Evolutionary conservation across 2,797 vertebrate genomes (phyloP).

Genomic region (Danio tinwini): DNA sequence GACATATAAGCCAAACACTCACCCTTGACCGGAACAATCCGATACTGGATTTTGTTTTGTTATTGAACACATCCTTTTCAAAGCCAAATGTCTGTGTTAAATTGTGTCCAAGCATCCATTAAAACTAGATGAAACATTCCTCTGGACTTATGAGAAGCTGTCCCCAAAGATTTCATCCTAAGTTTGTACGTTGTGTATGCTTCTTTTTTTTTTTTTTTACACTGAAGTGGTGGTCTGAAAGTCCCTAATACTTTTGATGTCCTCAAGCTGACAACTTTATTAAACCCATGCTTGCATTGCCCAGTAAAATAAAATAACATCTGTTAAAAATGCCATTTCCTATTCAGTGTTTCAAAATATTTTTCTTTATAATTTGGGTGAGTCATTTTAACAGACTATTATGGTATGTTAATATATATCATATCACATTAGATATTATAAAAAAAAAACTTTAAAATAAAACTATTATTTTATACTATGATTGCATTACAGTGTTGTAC

Average conservation of each 20-base stretch:
- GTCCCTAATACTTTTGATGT: background rate
- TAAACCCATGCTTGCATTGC: background rate
- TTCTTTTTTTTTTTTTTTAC: no score
- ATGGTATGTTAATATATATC: no score
- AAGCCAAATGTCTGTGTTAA: background rate
- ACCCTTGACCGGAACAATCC: constrained; percentile 15
- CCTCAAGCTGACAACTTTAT: background rate
- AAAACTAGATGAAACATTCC: background rate
- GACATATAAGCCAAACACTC: constrained; percentile 55
- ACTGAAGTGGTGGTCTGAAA: background rate
- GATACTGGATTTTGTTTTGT: background rate
- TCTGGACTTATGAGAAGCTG: background rate
- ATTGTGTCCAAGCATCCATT: constrained; percentile 12
- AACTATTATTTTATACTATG: background rate
- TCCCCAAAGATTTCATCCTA: background rate
- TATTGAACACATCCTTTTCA: constrained; percentile 5
- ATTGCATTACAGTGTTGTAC: background rate
- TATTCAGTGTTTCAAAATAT: background rate
- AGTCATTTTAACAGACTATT: background rate
- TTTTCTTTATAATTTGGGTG: background rate
- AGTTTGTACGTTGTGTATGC: background rate
- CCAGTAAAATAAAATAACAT: background rate
- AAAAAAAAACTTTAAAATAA: no score
- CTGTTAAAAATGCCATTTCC: background rate
- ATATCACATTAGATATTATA: no score